Base-by-base conservation (phyloP, 2,797 vertebrate species). In the Alca torda region DNA sequence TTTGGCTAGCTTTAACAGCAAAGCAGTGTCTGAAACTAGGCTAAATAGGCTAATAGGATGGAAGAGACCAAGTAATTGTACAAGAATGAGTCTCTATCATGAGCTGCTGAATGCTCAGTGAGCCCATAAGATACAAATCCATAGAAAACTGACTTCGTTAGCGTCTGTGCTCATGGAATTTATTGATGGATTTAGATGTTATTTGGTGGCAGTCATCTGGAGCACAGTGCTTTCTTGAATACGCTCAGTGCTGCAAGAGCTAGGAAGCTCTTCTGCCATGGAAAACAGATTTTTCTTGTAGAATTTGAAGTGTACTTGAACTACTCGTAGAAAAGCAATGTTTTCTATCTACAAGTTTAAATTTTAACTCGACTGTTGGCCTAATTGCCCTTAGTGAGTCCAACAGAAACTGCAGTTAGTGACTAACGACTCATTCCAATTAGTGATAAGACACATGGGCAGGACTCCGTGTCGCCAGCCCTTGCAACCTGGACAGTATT, bases 351-450 rank as follows among this genome's bases (percentile, higher is more conserved):
- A 5, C 1, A 1, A 83, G 93, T 96, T 96, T 20, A 93, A 94
- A 64, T 87, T 94, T 95, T 24, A 96, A 85, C 86, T 80, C 3
- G 1, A 15, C 75, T 92, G 15, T 95, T 89, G 61, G 41, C 31
- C 68, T 90, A 31, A 85, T 93, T 85, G 92, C 43, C 33, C 19
- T 54, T 57, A 78, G 41, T 63, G 78, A 89, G 39, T 89, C 57
- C 48, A 72, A 50, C 12, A 95, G 84, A 95, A 92, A 90, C 30
- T 90, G 75, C 68, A 85, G 68, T 75, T 81, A 59, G 81, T 92
- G 64, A 73, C 68, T 91, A 73, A 83, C 4, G 14, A 33, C 45
- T 94, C 30, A 7, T 69, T 93, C 46, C 74, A 46, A 0, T 30
- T 31, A 41, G 43, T 26, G 81, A 87, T 93, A 95, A 95, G 61